Evolutionary conservation across 2,888 invertebrate species (phyloP).

Genomic region (Sinohyriopsis cumingii): DNA sequence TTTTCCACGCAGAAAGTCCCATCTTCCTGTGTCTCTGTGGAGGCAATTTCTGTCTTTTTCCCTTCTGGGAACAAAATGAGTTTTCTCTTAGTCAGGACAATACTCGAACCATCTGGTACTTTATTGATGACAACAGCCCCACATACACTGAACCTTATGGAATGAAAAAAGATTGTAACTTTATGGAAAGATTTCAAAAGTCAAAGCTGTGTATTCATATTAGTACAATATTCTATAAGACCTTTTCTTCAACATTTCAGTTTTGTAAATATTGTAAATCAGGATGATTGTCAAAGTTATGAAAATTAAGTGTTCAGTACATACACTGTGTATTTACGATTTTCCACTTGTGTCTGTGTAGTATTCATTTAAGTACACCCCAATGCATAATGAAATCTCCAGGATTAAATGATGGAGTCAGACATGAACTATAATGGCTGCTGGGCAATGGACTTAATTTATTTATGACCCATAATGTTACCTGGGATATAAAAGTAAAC

Average conservation of each 20-base stretch:
- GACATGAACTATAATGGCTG: too few species aligned
- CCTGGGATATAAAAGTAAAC: too few species aligned
- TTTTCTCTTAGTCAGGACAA: constrained; percentile 50
- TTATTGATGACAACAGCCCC: constrained; percentile 67
- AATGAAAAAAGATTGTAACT: neutral
- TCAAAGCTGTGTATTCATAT: too few species aligned
- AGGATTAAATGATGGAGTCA: too few species aligned
- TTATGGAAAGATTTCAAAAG: neutral
- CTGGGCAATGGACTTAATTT: too few species aligned
- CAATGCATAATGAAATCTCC: too few species aligned
- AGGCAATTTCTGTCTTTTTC: constrained; percentile 55
- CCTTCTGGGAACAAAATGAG: constrained; percentile 59
- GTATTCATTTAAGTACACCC: too few species aligned
- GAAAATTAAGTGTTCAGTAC: neutral
- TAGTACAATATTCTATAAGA: too few species aligned
- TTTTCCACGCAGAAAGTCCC: constrained; percentile 86
- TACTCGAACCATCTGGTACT: constrained; percentile 61
- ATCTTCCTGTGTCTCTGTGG: constrained; percentile 70
- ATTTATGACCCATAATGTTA: too few species aligned
- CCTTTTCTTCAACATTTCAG: too few species aligned
- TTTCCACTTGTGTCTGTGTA: too few species aligned
- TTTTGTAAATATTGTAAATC: neutral
- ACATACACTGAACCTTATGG: constrained; percentile 80
- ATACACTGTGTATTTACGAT: too few species aligned
- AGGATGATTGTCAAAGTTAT: neutral